Conservation (phyloP, 2,113 vertebrate genomes). For the Ariopsis seemanni region DNA sequence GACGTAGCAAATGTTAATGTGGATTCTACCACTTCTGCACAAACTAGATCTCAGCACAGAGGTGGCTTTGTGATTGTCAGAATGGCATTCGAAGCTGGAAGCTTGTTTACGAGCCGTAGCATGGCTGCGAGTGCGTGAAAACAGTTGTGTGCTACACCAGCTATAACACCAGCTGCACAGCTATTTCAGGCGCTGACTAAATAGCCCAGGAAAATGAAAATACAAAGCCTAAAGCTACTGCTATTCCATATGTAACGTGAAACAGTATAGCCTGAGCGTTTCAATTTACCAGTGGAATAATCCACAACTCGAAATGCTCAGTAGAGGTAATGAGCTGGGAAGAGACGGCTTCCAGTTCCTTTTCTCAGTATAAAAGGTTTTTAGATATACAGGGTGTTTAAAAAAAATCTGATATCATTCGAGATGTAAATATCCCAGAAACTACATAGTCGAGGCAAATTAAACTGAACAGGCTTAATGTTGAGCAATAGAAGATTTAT, state of each 20-base stretch:
- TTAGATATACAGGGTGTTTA: no score
- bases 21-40: constrained; percentile 18
- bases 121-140: background rate
- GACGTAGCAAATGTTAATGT: constrained; percentile 42
- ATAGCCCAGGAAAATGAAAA: constrained; percentile 32
- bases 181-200: constrained; percentile 40
- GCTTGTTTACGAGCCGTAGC: constrained; percentile 28
- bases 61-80: constrained; percentile 12
- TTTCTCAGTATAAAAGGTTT: constrained; percentile 8
- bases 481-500: no score
- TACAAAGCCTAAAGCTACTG: constrained; percentile 26
- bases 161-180: constrained; percentile 34
- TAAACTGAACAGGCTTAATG: no score
- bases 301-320: background rate
- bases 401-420: no score
- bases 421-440: no score
- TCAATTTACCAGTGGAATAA: constrained; percentile 28
- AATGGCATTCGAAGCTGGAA: constrained; percentile 24
- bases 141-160: constrained; percentile 13
- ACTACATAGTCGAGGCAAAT: no score
- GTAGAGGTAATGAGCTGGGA: constrained; percentile 18
- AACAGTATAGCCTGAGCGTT: background rate
- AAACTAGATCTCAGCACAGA: constrained; percentile 17
- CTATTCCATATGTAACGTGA: constrained; percentile 3
- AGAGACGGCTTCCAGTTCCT: constrained; percentile 5